Evolutionary conservation across 2,888 invertebrate genomes (phyloP).

Genomic region (Spilosoma lubricipeda): DNA sequence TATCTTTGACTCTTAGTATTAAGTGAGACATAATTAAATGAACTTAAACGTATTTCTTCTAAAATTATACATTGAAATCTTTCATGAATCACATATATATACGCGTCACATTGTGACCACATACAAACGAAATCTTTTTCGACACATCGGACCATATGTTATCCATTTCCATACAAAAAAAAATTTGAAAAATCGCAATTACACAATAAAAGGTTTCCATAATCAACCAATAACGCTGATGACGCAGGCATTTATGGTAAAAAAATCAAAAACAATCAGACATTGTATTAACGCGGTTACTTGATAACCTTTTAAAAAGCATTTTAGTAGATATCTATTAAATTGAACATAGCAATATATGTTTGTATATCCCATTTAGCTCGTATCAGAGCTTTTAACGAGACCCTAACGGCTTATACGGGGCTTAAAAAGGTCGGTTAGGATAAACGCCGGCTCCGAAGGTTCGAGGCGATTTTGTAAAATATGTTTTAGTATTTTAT

Average conservation of each 20-base stretch:
- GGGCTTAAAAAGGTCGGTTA: constrained; percentile 6
- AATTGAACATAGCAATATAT: background rate
- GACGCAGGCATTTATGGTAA: too few species aligned
- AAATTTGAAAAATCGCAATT: background rate
- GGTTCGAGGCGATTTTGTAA: background rate
- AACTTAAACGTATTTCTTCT: background rate
- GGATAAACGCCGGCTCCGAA: background rate
- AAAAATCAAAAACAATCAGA: background rate
- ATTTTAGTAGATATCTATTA: background rate
- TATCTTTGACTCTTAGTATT: too few species aligned
- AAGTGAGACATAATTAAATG: background rate
- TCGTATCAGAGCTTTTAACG: constrained; percentile 3
- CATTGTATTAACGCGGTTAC: background rate
- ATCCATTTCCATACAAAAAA: background rate
- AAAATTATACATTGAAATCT: background rate
- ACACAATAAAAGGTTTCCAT: background rate
- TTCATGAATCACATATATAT: background rate
- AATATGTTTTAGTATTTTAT: background rate
- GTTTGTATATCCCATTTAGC: background rate
- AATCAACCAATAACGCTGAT: too few species aligned
- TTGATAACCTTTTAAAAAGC: background rate
- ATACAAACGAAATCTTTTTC: background rate
- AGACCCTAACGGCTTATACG: background rate
- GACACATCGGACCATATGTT: background rate
- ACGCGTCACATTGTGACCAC: background rate